Conservation (phyloP, 35 echinoderm and acorn worm genomes). For the Ophioderma brevispina region DNA sequence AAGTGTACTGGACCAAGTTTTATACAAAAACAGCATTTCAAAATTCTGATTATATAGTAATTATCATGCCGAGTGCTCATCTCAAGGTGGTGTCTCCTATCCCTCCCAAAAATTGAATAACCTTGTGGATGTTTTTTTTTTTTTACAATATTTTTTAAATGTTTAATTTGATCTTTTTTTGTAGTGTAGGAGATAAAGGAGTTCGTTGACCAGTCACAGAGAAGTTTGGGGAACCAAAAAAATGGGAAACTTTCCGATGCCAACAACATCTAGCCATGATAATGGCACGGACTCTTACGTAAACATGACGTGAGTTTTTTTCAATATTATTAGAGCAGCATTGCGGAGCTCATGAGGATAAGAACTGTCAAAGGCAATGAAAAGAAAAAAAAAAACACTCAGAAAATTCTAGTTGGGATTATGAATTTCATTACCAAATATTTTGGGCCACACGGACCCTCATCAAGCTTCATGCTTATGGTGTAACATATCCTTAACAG, state of each 20-base stretch:
- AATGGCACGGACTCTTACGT: background rate
- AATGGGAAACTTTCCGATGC: background rate
- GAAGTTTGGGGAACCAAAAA: background rate
- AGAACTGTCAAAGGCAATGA: background rate
- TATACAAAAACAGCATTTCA: no score
- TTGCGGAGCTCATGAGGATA: background rate
- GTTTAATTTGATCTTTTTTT: no score
- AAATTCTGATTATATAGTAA: no score
- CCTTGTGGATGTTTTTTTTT: no score
- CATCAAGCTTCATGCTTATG: constrained; percentile 11
- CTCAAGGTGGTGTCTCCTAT: no score
- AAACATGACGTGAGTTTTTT: background rate
- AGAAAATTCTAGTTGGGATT: background rate
- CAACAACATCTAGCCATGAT: background rate
- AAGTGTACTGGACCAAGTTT: no score
- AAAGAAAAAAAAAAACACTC: background rate
- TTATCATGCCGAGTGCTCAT: no score
- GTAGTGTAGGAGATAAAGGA: background rate
- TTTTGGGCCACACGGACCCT: background rate
- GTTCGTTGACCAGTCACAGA: background rate
- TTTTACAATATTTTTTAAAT: no score
- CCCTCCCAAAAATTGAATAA: no score
- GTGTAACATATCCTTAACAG: background rate
- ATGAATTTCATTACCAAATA: background rate
- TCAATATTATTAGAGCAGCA: background rate